Percentiles rank a stretch among this genome's conserved stretches.
Evolutionary conservation across 2,888 invertebrate species (phyloP).

Genomic region (Pyrgus malvae): DNA sequence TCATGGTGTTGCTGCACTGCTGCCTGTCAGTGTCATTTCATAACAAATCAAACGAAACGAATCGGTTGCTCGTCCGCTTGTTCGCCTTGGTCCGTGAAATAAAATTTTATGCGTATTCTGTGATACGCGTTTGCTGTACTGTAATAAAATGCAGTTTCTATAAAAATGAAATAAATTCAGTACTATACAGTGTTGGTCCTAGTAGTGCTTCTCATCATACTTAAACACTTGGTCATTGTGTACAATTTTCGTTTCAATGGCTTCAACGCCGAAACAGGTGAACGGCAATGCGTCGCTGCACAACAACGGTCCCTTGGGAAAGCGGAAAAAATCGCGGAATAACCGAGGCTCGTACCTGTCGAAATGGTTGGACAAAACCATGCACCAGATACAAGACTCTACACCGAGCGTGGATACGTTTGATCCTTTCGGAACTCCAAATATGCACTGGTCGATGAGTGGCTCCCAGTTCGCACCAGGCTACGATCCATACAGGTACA

Average conservation of each 20-base stretch:
- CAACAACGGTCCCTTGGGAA: slow-evolving; percentile 68
- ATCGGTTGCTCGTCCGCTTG: slow-evolving; percentile 4
- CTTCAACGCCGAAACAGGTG: slow-evolving; percentile 72
- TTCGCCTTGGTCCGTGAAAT: slow-evolving; percentile 23
- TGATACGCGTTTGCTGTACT: slow-evolving; percentile 31
- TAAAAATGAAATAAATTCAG: slow-evolving; percentile 44
- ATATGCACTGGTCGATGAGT: slow-evolving; percentile 56
- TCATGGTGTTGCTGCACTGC: too few relatives aligned
- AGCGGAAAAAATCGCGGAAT: slow-evolving; percentile 74
- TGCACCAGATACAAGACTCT: slow-evolving; percentile 67
- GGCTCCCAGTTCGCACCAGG: slow-evolving; percentile 66
- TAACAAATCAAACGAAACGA: slow-evolving; percentile 10
- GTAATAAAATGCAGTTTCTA: slow-evolving; percentile 36
- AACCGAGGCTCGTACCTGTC: slow-evolving; percentile 69
- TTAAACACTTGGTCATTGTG: slow-evolving; percentile 22
- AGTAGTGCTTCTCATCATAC: slow-evolving; percentile 22
- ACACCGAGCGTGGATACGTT: slow-evolving; percentile 66
- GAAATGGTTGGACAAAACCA: slow-evolving; percentile 78
- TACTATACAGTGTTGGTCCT: background rate
- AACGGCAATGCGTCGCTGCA: slow-evolving; percentile 61
- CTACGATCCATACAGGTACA: slow-evolving; percentile 74
- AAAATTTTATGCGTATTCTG: slow-evolving; percentile 31
- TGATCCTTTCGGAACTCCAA: slow-evolving; percentile 57
- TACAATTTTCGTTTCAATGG: slow-evolving; percentile 51
- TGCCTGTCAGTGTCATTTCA: slow-evolving; percentile 1